Base-by-base conservation (phyloP, 2,797 vertebrate species). In the Chaetophractus vellerosus region DNA sequence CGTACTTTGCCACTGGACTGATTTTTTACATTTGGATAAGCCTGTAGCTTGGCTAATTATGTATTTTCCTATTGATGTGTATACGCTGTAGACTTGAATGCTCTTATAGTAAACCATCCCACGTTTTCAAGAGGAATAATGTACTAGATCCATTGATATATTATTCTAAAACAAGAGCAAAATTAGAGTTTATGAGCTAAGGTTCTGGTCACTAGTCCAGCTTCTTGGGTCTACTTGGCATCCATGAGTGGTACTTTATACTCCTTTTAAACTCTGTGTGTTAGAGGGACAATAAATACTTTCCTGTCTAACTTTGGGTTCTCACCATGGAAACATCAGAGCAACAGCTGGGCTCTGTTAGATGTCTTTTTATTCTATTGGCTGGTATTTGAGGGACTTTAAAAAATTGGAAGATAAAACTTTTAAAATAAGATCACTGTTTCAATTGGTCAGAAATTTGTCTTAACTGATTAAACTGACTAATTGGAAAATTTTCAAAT, bases 391-490 rank as follows among this genome's bases (percentile, higher is more conserved):
- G 52, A 93, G 96, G 95, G 64, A 80, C 4, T 91, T 94, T 96
- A 55, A 21, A 19, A 48, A 31, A 76, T 97, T 93, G 24, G 45
- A 48, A 79, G 48, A 69, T 95, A 91, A 87, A 95, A 86, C 69
- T 84, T 96, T 97, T 96, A 93, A 96, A 93, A 74, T 96, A 85
- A 94, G 97, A 96, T 97, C 93, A 96, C 72, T 36, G 69, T 16
- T 86, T 26, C 50, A 11, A 24, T 94, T 88, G 41, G 88, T 97
- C 91, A 93, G 63, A 96, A 95, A 93, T 96, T 95, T 84, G 21
- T 96, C 96, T 94, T 96, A 75, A 90, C 33, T 92, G 41, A 90
- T 97, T 69, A 93, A 93, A 95, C 96, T 61, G 38, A 95, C 84
- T 96, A 97, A 93, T 95, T 97, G 81, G 85, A 96, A 96, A 96